Conservation (phyloP, 2,797 vertebrate species). For the Apodemus agrarius region DNA sequence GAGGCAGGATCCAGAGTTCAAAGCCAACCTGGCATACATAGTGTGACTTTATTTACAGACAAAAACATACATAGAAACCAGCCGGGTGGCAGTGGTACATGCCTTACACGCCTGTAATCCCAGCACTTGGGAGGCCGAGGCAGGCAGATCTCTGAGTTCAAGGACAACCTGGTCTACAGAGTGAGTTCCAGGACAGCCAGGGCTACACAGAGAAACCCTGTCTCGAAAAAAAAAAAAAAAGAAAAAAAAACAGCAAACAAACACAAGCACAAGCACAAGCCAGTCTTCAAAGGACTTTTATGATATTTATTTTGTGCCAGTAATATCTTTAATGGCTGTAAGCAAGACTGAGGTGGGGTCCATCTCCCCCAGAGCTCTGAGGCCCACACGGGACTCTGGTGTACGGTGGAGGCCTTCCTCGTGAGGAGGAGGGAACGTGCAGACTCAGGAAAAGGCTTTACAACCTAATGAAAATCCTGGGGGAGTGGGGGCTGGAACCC, state of each 20-base stretch:
- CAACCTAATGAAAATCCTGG: too few relatives aligned
- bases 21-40: background rate
- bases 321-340: background rate
- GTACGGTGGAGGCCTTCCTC: background rate
- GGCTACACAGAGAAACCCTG: background rate
- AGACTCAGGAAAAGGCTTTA: background rate
- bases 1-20: background rate
- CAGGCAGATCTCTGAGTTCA: background rate
- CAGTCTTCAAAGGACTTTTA: background rate
- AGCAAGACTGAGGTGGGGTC: background rate
- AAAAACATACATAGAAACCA: background rate
- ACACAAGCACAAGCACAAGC: background rate
- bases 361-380: background rate
- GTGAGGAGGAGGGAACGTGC: background rate
- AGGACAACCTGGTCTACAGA: background rate
- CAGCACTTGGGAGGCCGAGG: background rate
- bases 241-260: too few relatives aligned
- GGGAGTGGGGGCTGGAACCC: background rate
- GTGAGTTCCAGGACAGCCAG: background rate
- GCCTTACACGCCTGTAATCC: background rate
- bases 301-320: constrained; percentile 63
- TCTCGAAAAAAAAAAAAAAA: background rate
- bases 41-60: background rate
- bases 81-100: background rate
- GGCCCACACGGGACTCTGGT: too few relatives aligned